These are phyloP conservation scores for Hemicentrotus pulcherrimus DNA, from an alignment of 35 echinoderm and acorn worm species.

Conservation along the genomic window DNA sequence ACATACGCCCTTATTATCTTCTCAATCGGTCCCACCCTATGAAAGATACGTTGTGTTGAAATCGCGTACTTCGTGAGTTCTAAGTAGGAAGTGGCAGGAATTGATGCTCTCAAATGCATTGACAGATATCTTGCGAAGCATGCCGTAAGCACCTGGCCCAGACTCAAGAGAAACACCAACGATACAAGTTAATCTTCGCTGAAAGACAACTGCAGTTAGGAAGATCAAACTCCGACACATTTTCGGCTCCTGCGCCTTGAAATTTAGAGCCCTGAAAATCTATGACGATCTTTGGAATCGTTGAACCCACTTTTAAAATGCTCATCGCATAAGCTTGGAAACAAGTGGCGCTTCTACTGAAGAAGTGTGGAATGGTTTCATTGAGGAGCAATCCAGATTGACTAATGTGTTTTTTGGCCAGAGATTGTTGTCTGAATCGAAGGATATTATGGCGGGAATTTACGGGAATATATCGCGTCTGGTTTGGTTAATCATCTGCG, in stretches of 20 bases:
- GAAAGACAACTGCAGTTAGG: conserved; percentile 23
- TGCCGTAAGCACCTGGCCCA: conserved; percentile 26
- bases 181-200: not conserved
- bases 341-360: not conserved
- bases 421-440: not conserved
- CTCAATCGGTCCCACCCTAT: not conserved
- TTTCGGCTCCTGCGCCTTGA: not conserved
- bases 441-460: conserved; percentile 21
- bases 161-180: conserved; percentile 13
- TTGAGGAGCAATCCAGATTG: not conserved
- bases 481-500: not conserved
- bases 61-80: not conserved
- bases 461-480: conserved; percentile 38
- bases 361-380: not conserved
- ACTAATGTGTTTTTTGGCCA: conserved; percentile 8
- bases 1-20: not conserved
- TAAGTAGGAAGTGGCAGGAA: not conserved
- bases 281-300: not conserved
- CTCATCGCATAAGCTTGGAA: not conserved
- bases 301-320: not conserved
- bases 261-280: not conserved
- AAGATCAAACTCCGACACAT: conserved; percentile 18
- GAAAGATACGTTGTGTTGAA: not conserved
- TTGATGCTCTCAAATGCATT: conserved; percentile 23
- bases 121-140: not conserved